A percentile compares a stretch with the other conserved stretches of the same genome.
phyloP scores from a whole-genome alignment of 2,888 invertebrate genomes.

The Blastobasis lacticolella region DNA sequence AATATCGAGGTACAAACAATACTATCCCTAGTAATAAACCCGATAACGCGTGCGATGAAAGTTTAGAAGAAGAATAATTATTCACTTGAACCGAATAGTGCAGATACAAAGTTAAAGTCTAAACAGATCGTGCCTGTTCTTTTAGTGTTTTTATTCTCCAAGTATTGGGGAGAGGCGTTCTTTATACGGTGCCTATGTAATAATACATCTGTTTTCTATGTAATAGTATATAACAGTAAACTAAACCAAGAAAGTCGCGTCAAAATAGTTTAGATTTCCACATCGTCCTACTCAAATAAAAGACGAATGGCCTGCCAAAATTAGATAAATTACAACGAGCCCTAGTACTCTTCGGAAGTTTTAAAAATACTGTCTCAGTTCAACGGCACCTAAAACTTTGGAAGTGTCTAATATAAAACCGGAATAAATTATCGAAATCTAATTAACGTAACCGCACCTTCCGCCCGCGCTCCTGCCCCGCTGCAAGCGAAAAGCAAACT shows the following conservation, averaged over 20 bases:
- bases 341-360: background rate
- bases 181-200: no score
- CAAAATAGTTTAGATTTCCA: conserved; percentile 8
- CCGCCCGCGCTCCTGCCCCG: conserved; percentile 21
- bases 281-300: background rate
- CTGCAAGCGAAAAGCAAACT: conserved; percentile 7
- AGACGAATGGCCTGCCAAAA: background rate
- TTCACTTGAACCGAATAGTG: background rate
- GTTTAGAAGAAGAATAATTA: conserved; percentile 4
- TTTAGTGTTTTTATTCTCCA: no score
- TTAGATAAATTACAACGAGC: background rate
- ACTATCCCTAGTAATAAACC: no score
- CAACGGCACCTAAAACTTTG: conserved; percentile 16
- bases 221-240: no score
- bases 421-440: conserved; percentile 21
- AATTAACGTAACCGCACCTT: conserved; percentile 33
- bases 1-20: no score
- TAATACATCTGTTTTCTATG: no score
- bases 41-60: no score
- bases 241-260: background rate
- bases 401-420: conserved; percentile 14
- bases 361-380: background rate
- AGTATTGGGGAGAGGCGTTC: no score
- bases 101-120: no score
- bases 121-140: no score